A percentile compares a stretch with the other conserved stretches of the same genome.
Conservation (phyloP, 2,797 vertebrate genomes). For the Schizopygopsis malacanthus region DNA sequence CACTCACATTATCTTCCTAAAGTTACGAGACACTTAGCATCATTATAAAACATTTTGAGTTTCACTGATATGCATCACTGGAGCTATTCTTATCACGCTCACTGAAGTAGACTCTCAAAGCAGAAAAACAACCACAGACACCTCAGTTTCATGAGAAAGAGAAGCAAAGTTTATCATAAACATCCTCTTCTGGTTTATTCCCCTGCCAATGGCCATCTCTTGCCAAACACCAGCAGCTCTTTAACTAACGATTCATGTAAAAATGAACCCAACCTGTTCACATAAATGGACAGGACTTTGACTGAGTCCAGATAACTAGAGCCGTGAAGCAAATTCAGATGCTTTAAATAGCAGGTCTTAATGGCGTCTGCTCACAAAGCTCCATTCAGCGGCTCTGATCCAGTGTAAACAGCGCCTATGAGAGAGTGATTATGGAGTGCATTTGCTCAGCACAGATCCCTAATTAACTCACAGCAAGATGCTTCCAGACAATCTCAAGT, state of each 20-base stretch:
- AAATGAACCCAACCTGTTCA: neutral
- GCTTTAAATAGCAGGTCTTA: slow-evolving; percentile 19
- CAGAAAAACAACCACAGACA: neutral
- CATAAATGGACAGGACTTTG: neutral
- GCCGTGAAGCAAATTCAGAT: neutral
- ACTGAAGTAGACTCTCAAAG: too few relatives aligned
- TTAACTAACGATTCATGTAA: neutral
- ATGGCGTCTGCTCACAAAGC: neutral
- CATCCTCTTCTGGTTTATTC: neutral
- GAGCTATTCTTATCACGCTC: neutral
- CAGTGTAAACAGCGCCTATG: neutral
- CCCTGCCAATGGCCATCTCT: neutral
- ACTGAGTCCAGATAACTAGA: neutral
- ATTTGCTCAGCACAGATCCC: neutral
- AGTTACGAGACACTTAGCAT: neutral
- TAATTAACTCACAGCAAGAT: slow-evolving; percentile 24
- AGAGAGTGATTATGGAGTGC: neutral
- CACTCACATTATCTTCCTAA: neutral
- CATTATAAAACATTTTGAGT: neutral
- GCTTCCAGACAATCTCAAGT: neutral
- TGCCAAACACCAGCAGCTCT: neutral
- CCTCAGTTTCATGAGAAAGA: neutral
- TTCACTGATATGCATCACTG: neutral
- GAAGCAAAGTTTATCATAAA: neutral
- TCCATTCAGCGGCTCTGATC: slow-evolving; percentile 3